A percentile compares a stretch with the other conserved stretches of the same genome.
Evolutionary conservation across 2,113 vertebrate genomes (phyloP).

Genomic region (Gymnogyps californianus): DNA sequence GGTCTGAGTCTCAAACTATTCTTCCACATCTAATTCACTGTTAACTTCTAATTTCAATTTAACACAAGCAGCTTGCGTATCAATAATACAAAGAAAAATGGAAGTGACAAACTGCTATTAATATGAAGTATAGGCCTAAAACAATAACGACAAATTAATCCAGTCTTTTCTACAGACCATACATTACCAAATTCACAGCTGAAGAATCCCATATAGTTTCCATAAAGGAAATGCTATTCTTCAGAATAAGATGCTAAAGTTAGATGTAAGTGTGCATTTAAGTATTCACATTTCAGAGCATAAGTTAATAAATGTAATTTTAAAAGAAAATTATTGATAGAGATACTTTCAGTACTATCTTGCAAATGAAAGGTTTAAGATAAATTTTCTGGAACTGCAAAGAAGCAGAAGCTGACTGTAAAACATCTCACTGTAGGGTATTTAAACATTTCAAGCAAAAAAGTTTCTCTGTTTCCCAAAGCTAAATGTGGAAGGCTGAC

Average conservation of each 20-base stretch:
- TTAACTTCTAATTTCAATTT: background rate
- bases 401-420: background rate
- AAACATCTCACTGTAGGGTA: background rate
- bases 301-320: background rate
- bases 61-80: background rate
- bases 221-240: background rate
- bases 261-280: background rate
- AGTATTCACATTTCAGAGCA: background rate
- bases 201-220: background rate
- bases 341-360: background rate
- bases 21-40: background rate
- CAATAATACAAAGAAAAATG: background rate
- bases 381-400: background rate
- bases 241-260: background rate
- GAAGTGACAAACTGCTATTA: background rate
- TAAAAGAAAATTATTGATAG: background rate
- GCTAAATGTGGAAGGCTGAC: slow-evolving; percentile 21
- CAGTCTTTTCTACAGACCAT: background rate
- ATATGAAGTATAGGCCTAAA: background rate
- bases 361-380: background rate
- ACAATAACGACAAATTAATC: background rate
- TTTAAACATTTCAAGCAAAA: slow-evolving; percentile 2
- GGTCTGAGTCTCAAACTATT: background rate
- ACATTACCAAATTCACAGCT: background rate
- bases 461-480: background rate